phyloP scores from a whole-genome alignment of 2,888 invertebrate genomes.

The Thymelicus lineola region DNA sequence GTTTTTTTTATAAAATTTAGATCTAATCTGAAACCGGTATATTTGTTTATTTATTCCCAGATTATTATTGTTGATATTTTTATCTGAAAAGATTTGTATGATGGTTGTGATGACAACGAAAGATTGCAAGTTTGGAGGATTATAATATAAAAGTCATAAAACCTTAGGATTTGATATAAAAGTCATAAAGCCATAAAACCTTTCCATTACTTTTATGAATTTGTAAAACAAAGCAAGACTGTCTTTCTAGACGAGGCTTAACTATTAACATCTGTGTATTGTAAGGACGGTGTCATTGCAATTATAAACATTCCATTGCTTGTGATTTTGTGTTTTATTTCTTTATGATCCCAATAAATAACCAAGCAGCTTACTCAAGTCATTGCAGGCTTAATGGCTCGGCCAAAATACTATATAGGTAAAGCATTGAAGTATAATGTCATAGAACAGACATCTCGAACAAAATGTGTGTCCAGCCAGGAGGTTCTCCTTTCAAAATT shows the following conservation, averaged over 20 bases:
- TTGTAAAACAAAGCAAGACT: slow-evolving; percentile 57
- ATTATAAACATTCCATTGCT: slow-evolving; percentile 84
- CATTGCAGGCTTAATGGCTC: too few relatives aligned
- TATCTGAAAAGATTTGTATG: slow-evolving; percentile 41
- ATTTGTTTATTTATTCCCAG: background rate
- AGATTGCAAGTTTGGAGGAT: slow-evolving; percentile 39
- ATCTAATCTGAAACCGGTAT: too few relatives aligned
- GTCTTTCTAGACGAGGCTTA: slow-evolving; percentile 58
- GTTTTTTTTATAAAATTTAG: too few relatives aligned
- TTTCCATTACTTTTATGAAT: slow-evolving; percentile 35
- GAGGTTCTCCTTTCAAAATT: too few relatives aligned
- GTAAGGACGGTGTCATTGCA: slow-evolving; percentile 75
- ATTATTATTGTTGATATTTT: slow-evolving; percentile 11
- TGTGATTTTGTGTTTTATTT: slow-evolving; percentile 74
- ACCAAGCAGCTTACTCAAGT: too few relatives aligned
- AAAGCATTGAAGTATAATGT: too few relatives aligned
- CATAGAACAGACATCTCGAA: too few relatives aligned
- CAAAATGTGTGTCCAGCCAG: too few relatives aligned
- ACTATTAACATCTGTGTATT: slow-evolving; percentile 63
- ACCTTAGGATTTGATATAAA: background rate
- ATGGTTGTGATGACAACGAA: slow-evolving; percentile 62
- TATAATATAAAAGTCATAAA: slow-evolving; percentile 23
- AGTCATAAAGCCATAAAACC: background rate
- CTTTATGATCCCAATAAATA: background rate
- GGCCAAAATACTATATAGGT: too few relatives aligned